Evolutionary conservation across 2,797 vertebrate genomes (phyloP), one percentile per base, ranked within the genome.

Genomic region (Sebastes variabilis): DNA sequence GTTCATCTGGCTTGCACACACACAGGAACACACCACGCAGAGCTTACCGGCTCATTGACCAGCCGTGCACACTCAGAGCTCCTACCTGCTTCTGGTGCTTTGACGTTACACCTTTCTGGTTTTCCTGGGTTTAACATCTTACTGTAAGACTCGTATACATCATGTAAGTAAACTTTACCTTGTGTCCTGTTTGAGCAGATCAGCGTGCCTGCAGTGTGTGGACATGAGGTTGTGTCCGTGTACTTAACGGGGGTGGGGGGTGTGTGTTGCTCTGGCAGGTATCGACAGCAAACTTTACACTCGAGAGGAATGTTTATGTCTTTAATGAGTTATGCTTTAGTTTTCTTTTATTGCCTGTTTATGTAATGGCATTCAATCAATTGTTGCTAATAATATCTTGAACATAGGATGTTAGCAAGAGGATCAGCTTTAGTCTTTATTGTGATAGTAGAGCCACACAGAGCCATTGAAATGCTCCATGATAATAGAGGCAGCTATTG

Each of bases 131-230:
- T 71, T 29, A 11, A 34, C 58, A 66, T 36, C 55, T 56, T 22
- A 8, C 73, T 38, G 16, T 13, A 13, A 20, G 34, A 76, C 60
- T 59, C 30, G 20, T 54, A 29, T 22, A 75, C 25, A 54, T 71
- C 66, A 60, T 66, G 93, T 93, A 82, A 93, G 92, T 91, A 69
- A 87, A 83, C 65, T 77, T 88, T 46, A 65, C 18, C 29, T 60
- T 38, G n/a, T 46, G 25, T 69, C 38, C 29, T 84, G 75, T 87
- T 79, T 75, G 49, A 74, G 20, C 29, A 42, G 34, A 62, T 62
- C 27, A 64, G 12, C 30, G 24, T 59, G n/a, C 24, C 34, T 77
- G 30, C 32, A 38, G 54, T 75, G 29, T 82, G 82, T 83, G 22
- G 46, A 86, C 59, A 60, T 59, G 24, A 12, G 36, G 25, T 27